Base-by-base conservation (phyloP, 2,888 invertebrate species). In the Mylabris sibirica region DNA sequence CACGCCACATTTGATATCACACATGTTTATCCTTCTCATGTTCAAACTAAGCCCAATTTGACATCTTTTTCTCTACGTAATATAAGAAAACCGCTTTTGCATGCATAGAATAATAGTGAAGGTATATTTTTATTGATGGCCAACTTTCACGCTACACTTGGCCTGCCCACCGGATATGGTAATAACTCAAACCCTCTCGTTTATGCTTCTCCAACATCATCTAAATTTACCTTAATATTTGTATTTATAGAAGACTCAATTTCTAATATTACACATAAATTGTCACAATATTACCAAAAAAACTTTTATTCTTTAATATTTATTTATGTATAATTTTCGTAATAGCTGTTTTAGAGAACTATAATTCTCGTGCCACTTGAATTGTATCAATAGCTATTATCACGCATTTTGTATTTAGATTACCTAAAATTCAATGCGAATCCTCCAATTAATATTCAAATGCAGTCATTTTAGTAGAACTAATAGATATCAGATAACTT, bases 71-170 rank as follows among this genome's bases (percentile, higher is more conserved):
- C 57, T 64, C 26, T 49, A 63, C 59, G 66, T 61, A 68, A 68
- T 66, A 72, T 71, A 71, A 69, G 69, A 67, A 72, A 72, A 72
- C 64, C 38, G 60, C 69, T 63, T 71, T 69, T 69, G 72, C 72
- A 72, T 72, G 70, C 68, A 72, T 66, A 66, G 68, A 72, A 70
- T 70, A 68, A 70, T 70, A 66, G 64, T 63, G 59, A 66, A 65
- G 59, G 69, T 70, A 70, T 70, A 74, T 72, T 74, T 72, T 74
- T 74, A 72, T 74, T 74, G 74, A 74, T 74, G 71, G 71, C 68
- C 38, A 65, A 68, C 66, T 72, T 72, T 71, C 74, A 74, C 74
- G 74, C 72, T 72, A 72, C 67, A 66, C 68, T 60, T 65, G 72
- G 65, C 66, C 68, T 68, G 67, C 69, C 69, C 71, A 70, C 70